phyloP scores from a whole-genome alignment of 2,113 vertebrate genomes.

The Elgaria multicarinata region DNA sequence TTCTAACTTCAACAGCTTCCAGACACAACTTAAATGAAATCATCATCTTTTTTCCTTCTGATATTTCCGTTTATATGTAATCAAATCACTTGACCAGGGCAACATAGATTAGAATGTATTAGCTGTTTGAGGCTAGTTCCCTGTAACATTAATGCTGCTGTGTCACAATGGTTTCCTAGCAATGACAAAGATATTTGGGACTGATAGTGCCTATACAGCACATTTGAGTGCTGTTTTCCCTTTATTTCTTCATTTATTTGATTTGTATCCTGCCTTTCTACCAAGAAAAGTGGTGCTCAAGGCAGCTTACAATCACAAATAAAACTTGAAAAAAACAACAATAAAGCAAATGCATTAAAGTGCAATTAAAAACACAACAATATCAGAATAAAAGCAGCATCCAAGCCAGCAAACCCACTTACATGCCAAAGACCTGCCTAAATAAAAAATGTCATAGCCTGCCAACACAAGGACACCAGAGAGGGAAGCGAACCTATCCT shows the following conservation, averaged over 20 bases:
- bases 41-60: constrained; percentile 22
- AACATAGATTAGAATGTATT: neutral
- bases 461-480: too few relatives aligned
- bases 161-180: neutral
- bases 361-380: too few relatives aligned
- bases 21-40: neutral
- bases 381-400: too few relatives aligned
- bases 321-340: too few relatives aligned
- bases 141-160: neutral
- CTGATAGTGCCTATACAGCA: neutral
- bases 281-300: too few relatives aligned
- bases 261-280: too few relatives aligned
- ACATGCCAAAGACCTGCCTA: too few relatives aligned
- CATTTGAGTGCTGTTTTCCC: neutral
- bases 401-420: too few relatives aligned
- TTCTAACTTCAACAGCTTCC: constrained; percentile 25
- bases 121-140: constrained; percentile 18
- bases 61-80: neutral
- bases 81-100: neutral
- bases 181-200: neutral
- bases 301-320: too few relatives aligned
- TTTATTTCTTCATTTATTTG: neutral
- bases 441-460: too few relatives aligned
- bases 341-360: too few relatives aligned
- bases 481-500: too few relatives aligned